These are phyloP conservation scores for Kobus ellipsiprymnus DNA, from an alignment of 2,113 vertebrate species.

Conservation along the genomic window DNA sequence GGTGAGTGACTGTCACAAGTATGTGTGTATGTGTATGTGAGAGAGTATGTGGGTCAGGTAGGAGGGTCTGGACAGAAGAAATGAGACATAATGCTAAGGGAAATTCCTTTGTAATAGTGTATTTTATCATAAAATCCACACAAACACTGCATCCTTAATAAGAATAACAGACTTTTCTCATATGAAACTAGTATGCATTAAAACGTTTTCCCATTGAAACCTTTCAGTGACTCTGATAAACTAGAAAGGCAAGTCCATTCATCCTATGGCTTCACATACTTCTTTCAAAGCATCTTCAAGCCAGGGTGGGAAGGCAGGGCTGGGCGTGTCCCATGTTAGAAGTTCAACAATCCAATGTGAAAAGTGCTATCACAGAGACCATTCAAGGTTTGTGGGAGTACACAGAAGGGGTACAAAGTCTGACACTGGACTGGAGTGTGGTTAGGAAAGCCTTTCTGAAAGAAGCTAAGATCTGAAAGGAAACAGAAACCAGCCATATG, in stretches of 20 bases:
- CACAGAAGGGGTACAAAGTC: neutral
- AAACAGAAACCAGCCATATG: neutral
- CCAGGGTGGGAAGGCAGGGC: neutral
- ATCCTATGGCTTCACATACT: neutral
- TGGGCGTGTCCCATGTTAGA: neutral
- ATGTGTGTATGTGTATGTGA: neutral
- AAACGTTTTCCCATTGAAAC: neutral
- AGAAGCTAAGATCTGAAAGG: neutral
- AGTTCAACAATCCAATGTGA: neutral
- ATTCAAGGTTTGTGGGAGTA: neutral
- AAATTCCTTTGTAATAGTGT: neutral
- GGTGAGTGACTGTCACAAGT: neutral
- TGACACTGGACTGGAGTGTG: neutral
- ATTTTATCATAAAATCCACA: slow-evolving; percentile 27
- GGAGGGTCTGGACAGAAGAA: neutral
- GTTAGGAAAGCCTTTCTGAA: neutral
- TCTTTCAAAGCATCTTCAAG: slow-evolving; percentile 19
- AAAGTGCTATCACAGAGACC: neutral
- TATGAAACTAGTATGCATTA: neutral
- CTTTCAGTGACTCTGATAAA: neutral
- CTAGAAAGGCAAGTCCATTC: neutral
- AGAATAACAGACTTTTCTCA: neutral
- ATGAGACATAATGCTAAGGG: neutral
- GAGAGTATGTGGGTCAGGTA: no score
- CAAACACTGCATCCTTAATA: neutral